A percentile compares a stretch with the other conserved stretches of the same genome.
phyloP scores from a whole-genome alignment of 2,888 invertebrate species.

The Acanthopleura granulata region DNA sequence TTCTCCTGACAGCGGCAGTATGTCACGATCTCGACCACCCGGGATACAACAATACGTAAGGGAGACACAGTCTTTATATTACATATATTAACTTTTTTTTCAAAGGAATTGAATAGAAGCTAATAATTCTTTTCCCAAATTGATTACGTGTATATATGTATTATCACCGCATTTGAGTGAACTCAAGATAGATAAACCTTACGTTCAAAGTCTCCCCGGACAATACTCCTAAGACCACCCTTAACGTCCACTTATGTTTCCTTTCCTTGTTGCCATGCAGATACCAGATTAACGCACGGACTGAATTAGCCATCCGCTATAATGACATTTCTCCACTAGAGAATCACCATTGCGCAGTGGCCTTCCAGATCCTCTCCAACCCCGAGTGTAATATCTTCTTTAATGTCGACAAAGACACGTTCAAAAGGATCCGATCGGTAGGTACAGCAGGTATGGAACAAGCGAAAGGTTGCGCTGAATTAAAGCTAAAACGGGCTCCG shows the following conservation, averaged over 20 bases:
- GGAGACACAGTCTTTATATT: too few species aligned
- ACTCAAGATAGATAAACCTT: too few species aligned
- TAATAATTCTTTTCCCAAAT: too few species aligned
- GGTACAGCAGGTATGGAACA: conserved; percentile 29
- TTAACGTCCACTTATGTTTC: neutral
- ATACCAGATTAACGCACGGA: conserved; percentile 82
- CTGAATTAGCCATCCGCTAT: conserved; percentile 85
- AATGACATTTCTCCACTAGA: conserved; percentile 89
- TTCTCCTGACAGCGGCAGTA: conserved; percentile 79
- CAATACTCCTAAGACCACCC: neutral
- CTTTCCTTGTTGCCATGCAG: conserved; percentile 36
- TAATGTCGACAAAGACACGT: conserved; percentile 73
- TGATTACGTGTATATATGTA: too few species aligned
- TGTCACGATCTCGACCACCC: conserved; percentile 80
- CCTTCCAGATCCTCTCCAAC: conserved; percentile 83
- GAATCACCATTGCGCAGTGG: conserved; percentile 88
- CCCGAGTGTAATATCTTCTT: conserved; percentile 85
- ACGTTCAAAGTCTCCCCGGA: too few species aligned
- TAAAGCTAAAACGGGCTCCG: too few species aligned
- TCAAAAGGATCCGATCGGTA: conserved; percentile 65
- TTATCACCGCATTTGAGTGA: too few species aligned
- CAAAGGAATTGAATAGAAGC: too few species aligned
- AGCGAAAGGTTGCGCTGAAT: too few species aligned
- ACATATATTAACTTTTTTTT: too few species aligned
- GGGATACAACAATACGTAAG: conserved; percentile 70